Base-by-base conservation (phyloP, 2,888 invertebrate genomes). In the Chloroclystis v-ata region DNA sequence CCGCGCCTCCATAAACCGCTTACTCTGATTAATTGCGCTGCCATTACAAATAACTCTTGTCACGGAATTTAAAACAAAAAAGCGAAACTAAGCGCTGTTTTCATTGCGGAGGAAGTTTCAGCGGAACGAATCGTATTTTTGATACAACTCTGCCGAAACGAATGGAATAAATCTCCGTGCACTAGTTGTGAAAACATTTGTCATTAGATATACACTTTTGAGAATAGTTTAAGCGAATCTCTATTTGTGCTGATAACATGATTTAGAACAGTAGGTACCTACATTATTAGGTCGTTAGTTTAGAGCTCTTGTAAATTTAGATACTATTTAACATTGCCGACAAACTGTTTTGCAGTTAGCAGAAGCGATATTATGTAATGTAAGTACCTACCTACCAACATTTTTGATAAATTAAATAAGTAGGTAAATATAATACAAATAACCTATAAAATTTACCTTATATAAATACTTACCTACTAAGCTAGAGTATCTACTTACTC, bases 1-100 rank as follows among this genome's bases (percentile, higher is more conserved):
- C 81, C 68, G 66, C 66, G 65, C 59, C 61, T 54, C 65, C 63
- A 82, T 83, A 83, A 82, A 83, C 79, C 81, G 75, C 71, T 80
- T 77, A 71, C 67, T 59, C 76, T 78, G 78, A 81, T 82, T 79
- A 75, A 83, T 81, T 72, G 72, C 75, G 67, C 65, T 24, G 38
- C 43, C 47, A 50, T 52, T 51, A 58, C 51, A 49, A 56, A 56
- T 56, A 58, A 49, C 50, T 47, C 24, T 37, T 26, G 47, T 40
- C 54, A 16, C 47, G 20, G 52, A 44, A 48, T 49, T 29, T 42
- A 43, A 52, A 45, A 28, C 49, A 56, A 65, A 70, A 75, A 63
- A 56, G 69, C 63, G 73, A 66, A 72, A 71, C 74, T 70, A 74
- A 75, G 62, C 64, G 52, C 28, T 64, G 64, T 65, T 69, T 72